A percentile compares a stretch with the other conserved stretches of the same genome.
Conservation (phyloP, 2,113 vertebrate species). For the Vidua chalybeata region DNA sequence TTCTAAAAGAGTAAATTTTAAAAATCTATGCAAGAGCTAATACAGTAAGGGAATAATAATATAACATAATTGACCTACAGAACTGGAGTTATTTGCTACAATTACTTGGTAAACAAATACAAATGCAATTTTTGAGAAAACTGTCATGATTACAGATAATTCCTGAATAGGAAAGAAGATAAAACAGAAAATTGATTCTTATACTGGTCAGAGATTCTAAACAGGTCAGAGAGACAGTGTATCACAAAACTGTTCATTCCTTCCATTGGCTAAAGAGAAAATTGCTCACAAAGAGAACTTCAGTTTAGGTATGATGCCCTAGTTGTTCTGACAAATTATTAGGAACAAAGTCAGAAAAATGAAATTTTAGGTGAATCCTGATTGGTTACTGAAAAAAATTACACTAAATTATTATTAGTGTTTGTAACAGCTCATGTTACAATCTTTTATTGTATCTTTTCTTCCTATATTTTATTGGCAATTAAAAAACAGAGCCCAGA, state of each 20-base stretch:
- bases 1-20: background rate
- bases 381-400: background rate
- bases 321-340: background rate
- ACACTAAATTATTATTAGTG: background rate
- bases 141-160: background rate
- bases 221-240: background rate
- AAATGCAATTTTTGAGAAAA: background rate
- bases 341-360: background rate
- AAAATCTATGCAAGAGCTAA: background rate
- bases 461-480: background rate
- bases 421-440: background rate
- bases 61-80: background rate
- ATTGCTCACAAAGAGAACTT: background rate
- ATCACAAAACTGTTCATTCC: background rate
- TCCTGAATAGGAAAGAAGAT: background rate
- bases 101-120: background rate
- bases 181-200: background rate
- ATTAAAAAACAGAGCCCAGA: background rate
- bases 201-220: background rate
- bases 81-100: background rate
- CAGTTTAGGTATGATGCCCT: background rate
- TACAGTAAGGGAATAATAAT: background rate
- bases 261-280: background rate
- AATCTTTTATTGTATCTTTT: no score
- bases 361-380: background rate